phyloP scores from a whole-genome alignment of 2,797 vertebrate genomes.

The Siniperca obscura region DNA sequence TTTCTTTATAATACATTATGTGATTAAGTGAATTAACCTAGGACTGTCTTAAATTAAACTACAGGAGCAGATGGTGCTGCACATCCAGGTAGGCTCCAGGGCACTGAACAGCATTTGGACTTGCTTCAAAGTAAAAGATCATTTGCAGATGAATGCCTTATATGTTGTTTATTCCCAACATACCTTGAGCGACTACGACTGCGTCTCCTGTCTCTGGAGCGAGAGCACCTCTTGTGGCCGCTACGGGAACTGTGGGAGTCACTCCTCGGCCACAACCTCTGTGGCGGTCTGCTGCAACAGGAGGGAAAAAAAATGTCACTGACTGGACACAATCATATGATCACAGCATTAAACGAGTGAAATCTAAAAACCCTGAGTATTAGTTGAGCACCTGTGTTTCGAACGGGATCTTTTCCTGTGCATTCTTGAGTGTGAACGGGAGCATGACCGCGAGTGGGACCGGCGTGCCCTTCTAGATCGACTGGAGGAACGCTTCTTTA shows the following conservation, averaged over 20 bases:
- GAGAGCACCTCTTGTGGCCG: constrained; percentile 88
- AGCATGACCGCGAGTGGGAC: constrained; percentile 88
- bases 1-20: not conserved
- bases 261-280: constrained; percentile 84
- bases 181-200: constrained; percentile 92
- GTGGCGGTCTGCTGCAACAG: constrained; percentile 85
- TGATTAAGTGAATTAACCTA: not conserved
- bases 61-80: not conserved
- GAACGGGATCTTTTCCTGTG: constrained; percentile 92
- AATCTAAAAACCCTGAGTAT: not conserved
- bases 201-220: constrained; percentile 87
- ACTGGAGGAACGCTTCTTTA: constrained; percentile 83
- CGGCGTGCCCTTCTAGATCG: constrained; percentile 73
- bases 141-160: not conserved
- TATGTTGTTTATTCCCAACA: constrained; percentile 11
- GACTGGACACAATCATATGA: not conserved
- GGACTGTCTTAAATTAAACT: not conserved
- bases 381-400: constrained; percentile 87
- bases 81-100: not conserved
- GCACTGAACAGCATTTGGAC: not conserved
- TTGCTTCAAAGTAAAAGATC: not conserved
- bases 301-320: not conserved
- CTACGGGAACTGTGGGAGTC: constrained; percentile 87
- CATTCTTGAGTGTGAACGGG: constrained; percentile 88
- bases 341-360: rapidly evolving